A percentile compares a stretch with the other conserved stretches of the same genome.
These are phyloP conservation scores for Calonectris borealis DNA, from an alignment of 2,113 vertebrate species.

Conservation along the genomic window DNA sequence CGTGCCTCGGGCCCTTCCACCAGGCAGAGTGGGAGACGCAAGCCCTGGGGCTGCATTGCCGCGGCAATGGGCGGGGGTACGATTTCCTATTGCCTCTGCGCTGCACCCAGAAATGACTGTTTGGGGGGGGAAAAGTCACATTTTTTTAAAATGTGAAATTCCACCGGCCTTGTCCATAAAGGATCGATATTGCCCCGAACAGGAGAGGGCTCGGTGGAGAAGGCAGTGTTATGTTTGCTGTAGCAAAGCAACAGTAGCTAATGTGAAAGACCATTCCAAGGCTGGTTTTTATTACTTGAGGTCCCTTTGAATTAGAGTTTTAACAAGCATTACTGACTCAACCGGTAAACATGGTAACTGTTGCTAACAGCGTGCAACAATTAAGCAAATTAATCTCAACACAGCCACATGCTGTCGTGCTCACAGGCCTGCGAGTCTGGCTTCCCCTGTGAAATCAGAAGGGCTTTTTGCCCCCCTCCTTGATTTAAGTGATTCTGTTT, in stretches of 20 bases:
- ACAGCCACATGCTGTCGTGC: not conserved
- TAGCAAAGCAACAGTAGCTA: slow-evolving; percentile 44
- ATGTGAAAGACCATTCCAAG: not conserved
- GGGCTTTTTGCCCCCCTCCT: not conserved
- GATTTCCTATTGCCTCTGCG: no score
- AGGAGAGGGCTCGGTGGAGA: not conserved
- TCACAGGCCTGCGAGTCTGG: not conserved
- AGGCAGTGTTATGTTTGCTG: not conserved
- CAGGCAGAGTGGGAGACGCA: not conserved
- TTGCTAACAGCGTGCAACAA: slow-evolving; percentile 60
- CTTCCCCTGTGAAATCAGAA: not conserved
- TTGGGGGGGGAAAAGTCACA: rapidly evolving
- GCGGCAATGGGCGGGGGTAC: not conserved
- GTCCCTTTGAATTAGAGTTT: slow-evolving; percentile 25
- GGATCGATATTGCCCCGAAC: rapidly evolving
- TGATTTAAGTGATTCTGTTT: not conserved
- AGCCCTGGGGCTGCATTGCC: not conserved
- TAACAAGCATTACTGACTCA: slow-evolving; percentile 45
- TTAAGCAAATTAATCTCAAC: slow-evolving; percentile 54
- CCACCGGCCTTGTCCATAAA: not conserved
- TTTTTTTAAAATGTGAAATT: not conserved
- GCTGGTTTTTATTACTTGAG: slow-evolving; percentile 25
- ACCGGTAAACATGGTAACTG: slow-evolving; percentile 53
- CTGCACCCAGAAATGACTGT: not conserved
- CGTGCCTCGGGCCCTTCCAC: not conserved